Percentiles rank a stretch among this genome's conserved stretches.
Evolutionary conservation across 2,797 vertebrate species (phyloP).

Genomic region (Lepus townsendii): DNA sequence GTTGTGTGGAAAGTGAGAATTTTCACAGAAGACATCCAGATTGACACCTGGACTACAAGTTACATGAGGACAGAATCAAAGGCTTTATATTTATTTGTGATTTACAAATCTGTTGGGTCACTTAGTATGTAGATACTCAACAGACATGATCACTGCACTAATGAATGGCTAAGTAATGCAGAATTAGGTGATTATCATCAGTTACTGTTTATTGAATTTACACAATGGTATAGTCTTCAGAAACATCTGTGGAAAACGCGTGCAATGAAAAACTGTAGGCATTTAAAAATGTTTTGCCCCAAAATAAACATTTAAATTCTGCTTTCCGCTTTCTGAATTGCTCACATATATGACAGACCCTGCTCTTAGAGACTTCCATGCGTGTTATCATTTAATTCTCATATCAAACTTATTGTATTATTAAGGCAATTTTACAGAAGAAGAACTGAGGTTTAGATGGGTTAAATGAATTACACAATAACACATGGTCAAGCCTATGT

Average conservation of each 20-base stretch:
- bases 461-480: background rate
- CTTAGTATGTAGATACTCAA: background rate
- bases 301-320: too few species aligned
- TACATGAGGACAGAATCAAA: background rate
- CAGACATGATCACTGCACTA: background rate
- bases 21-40: background rate
- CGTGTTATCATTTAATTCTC: background rate
- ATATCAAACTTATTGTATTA: background rate
- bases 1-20: background rate
- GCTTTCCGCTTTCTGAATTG: too few species aligned
- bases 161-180: background rate
- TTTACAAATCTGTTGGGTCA: background rate
- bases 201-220: background rate
- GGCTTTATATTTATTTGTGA: background rate
- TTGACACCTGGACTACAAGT: background rate
- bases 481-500: background rate
- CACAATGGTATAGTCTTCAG: background rate
- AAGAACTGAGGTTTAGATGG: background rate
- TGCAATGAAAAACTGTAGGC: too few species aligned
- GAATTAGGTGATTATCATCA: background rate
- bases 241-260: too few species aligned
- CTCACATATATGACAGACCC: background rate
- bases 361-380: background rate
- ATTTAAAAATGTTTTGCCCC: too few species aligned
- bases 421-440: background rate